phyloP scores from a whole-genome alignment of 2,888 invertebrate genomes.

The Autographa gamma region DNA sequence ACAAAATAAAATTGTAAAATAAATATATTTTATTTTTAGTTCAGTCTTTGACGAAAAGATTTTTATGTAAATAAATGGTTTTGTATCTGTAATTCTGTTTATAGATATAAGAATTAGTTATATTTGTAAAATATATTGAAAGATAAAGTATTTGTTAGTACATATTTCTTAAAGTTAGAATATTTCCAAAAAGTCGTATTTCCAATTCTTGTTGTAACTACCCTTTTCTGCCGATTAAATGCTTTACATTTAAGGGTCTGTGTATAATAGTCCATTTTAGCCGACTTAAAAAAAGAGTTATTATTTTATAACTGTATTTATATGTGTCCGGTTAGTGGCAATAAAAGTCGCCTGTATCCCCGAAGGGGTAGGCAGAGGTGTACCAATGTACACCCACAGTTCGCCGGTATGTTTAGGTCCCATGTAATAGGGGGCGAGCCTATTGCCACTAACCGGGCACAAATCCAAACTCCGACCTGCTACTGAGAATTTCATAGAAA shows the following conservation, averaged over 20 bases:
- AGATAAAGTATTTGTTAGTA: slow-evolving; percentile 17
- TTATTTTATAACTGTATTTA: background rate
- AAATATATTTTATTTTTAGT: background rate
- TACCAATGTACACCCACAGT: no score
- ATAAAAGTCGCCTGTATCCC: no score
- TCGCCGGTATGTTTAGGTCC: no score
- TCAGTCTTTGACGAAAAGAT: background rate
- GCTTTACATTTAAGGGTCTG: background rate
- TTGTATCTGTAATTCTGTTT: slow-evolving; percentile 14
- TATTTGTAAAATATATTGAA: slow-evolving; percentile 15
- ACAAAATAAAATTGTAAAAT: background rate
- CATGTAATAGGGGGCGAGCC: no score
- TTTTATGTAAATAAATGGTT: slow-evolving; percentile 2
- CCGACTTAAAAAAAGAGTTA: background rate
- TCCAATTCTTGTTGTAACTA: slow-evolving; percentile 8
- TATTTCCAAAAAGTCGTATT: slow-evolving; percentile 3
- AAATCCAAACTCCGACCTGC: no score
- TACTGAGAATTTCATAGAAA: no score
- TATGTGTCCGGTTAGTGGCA: no score
- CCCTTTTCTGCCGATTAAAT: background rate
- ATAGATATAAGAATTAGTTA: slow-evolving; percentile 16
- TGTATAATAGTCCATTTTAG: background rate
- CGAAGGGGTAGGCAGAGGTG: no score
- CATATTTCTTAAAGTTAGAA: background rate
- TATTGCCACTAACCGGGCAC: no score